Conservation (phyloP, 2,888 invertebrate genomes). For the Troilus luridus region DNA sequence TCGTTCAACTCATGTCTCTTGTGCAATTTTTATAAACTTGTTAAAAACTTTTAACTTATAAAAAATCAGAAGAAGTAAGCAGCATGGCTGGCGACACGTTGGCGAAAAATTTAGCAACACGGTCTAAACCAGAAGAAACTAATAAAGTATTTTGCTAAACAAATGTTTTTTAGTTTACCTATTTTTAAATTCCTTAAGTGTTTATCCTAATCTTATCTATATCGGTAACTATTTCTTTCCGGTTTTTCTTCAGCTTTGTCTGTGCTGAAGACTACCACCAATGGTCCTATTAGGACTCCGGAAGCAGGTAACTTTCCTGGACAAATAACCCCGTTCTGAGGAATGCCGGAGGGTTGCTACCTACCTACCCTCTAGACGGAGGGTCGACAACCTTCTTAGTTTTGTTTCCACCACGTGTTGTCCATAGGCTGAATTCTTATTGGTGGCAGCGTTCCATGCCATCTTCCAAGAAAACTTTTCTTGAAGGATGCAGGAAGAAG, state of each 20-base stretch:
- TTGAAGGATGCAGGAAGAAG: background rate
- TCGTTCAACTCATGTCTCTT: too few relatives aligned
- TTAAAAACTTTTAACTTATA: too few relatives aligned
- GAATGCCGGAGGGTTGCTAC: background rate
- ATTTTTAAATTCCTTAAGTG: too few relatives aligned
- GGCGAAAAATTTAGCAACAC: too few relatives aligned
- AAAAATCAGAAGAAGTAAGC: too few relatives aligned
- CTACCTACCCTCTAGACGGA: conserved; percentile 3
- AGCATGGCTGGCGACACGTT: too few relatives aligned
- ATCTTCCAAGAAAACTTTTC: background rate
- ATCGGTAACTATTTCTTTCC: background rate
- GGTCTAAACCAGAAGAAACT: too few relatives aligned
- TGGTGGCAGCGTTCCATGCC: background rate
- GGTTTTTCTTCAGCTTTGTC: background rate
- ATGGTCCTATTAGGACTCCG: background rate
- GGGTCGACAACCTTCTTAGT: background rate
- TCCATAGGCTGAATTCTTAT: background rate
- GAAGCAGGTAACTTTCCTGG: background rate
- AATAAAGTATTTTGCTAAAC: too few relatives aligned
- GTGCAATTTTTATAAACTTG: too few relatives aligned
- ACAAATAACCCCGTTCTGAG: background rate
- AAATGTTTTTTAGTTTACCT: too few relatives aligned
- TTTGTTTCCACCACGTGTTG: conserved; percentile 14
- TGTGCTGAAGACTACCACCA: background rate
- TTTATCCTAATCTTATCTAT: background rate